Conservation (phyloP, 2,888 invertebrate genomes). For the Catonia carolina region DNA sequence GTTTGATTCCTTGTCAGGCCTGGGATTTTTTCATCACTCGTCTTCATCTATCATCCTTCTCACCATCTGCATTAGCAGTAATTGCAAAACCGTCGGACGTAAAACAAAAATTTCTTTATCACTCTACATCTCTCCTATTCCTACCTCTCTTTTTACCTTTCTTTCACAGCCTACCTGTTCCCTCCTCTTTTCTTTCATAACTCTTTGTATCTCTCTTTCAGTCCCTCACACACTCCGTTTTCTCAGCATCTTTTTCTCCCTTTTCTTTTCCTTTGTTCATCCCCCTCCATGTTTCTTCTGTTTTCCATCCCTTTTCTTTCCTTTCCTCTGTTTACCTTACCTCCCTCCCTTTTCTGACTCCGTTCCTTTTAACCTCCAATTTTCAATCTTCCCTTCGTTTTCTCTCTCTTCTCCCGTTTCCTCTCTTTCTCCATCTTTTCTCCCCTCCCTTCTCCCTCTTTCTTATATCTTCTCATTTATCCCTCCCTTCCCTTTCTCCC, state of each 20-base stretch:
- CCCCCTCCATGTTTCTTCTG: neutral
- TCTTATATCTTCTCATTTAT: neutral
- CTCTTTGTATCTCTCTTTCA: neutral
- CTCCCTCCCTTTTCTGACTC: no score
- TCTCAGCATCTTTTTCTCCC: neutral
- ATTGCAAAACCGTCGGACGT: no score
- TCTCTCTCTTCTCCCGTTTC: no score
- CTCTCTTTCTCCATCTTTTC: neutral
- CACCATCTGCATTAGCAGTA: no score
- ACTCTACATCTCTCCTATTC: neutral
- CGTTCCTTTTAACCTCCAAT: no score
- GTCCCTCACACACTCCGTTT: neutral
- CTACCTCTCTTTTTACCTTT: neutral
- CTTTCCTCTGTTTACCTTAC: neutral
- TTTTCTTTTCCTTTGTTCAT: neutral
- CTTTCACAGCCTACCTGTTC: neutral
- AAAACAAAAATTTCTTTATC: no score
- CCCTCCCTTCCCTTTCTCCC: neutral
- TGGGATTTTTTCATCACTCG: no score
- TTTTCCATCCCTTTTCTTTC: neutral
- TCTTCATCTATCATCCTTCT: no score
- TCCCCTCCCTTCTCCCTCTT: neutral
- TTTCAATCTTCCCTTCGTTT: no score
- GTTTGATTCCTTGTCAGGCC: no score
- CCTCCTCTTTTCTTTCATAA: neutral